These are phyloP conservation scores for Hyposoter dolosus DNA, from an alignment of 2,888 invertebrate genomes.

Conservation along the genomic window DNA sequence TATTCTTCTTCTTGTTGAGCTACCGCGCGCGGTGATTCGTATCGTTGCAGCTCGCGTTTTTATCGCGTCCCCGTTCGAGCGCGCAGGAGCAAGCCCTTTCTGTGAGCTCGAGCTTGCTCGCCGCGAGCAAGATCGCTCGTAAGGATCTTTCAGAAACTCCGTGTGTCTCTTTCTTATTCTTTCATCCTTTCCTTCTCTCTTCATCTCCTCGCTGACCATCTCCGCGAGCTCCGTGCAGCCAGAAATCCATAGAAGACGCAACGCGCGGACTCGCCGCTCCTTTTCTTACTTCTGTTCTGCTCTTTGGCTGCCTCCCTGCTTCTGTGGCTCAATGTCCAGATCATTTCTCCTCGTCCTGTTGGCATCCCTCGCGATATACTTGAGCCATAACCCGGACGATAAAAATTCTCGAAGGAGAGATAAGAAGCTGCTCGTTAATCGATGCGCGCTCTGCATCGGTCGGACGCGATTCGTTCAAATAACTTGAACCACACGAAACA, in stretches of 20 bases:
- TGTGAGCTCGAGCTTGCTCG: slow-evolving; percentile 55
- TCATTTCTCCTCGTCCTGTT: slow-evolving; percentile 51
- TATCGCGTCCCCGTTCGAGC: slow-evolving; percentile 69
- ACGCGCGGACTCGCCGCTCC: background rate
- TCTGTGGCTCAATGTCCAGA: slow-evolving; percentile 28
- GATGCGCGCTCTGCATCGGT: slow-evolving; percentile 69
- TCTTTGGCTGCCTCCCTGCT: slow-evolving; percentile 41
- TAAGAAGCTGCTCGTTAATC: slow-evolving; percentile 77
- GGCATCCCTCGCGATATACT: slow-evolving; percentile 67
- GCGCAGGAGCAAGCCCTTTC: slow-evolving; percentile 37
- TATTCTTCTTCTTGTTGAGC: slow-evolving; percentile 50
- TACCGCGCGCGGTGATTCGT: slow-evolving; percentile 78
- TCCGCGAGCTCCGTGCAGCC: slow-evolving; percentile 39
- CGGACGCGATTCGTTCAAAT: slow-evolving; percentile 40
- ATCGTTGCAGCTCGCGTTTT: slow-evolving; percentile 77
- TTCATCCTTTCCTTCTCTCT: slow-evolving; percentile 48
- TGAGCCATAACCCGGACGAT: slow-evolving; percentile 74
- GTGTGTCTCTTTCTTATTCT: slow-evolving; percentile 15
- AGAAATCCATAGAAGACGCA: slow-evolving; percentile 56
- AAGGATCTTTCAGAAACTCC: slow-evolving; percentile 56
- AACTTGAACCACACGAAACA: slow-evolving; percentile 19
- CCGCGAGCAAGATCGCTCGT: slow-evolving; percentile 65
- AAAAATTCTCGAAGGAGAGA: slow-evolving; percentile 76
- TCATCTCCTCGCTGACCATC: background rate
- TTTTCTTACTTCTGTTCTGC: slow-evolving; percentile 65